These are phyloP conservation scores for Falco punctatus DNA, from an alignment of 2,113 vertebrate species.

Conservation along the genomic window DNA sequence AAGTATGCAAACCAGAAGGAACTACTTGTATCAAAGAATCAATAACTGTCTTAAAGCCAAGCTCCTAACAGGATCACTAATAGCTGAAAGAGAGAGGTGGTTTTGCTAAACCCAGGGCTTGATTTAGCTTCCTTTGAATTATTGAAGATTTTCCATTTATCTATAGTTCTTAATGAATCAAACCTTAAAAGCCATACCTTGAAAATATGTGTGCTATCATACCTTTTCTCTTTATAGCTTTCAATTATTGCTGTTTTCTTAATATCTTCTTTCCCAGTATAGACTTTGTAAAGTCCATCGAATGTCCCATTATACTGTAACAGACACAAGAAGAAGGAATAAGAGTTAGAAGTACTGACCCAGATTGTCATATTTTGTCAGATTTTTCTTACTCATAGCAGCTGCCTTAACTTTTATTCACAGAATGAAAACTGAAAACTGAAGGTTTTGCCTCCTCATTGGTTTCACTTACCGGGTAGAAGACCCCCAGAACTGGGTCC, in stretches of 20 bases:
- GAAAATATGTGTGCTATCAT: neutral
- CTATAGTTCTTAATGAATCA: neutral
- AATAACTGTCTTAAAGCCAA: neutral
- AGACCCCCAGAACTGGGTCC: slow-evolving; percentile 73
- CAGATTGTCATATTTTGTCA: neutral
- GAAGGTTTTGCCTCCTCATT: neutral
- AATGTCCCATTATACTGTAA: slow-evolving; percentile 88
- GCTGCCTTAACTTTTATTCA: neutral
- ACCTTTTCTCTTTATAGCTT: slow-evolving; percentile 82
- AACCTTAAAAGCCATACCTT: neutral
- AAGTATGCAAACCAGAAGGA: neutral
- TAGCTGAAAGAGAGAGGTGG: neutral
- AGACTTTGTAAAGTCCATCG: slow-evolving; percentile 86
- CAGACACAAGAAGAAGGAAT: slow-evolving; percentile 12
- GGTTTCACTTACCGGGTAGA: slow-evolving; percentile 81
- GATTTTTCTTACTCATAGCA: neutral
- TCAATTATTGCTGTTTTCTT: slow-evolving; percentile 84
- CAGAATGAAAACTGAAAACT: neutral
- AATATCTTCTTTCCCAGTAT: slow-evolving; percentile 84
- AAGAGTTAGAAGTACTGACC: neutral
- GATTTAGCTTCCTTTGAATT: neutral
- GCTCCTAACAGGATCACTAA: neutral
- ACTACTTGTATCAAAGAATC: neutral
- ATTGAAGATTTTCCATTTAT: neutral
- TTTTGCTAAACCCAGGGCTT: neutral